These are phyloP conservation scores for Megaleporinus macrocephalus DNA, from an alignment of 2,113 vertebrate species.

Conservation along the genomic window DNA sequence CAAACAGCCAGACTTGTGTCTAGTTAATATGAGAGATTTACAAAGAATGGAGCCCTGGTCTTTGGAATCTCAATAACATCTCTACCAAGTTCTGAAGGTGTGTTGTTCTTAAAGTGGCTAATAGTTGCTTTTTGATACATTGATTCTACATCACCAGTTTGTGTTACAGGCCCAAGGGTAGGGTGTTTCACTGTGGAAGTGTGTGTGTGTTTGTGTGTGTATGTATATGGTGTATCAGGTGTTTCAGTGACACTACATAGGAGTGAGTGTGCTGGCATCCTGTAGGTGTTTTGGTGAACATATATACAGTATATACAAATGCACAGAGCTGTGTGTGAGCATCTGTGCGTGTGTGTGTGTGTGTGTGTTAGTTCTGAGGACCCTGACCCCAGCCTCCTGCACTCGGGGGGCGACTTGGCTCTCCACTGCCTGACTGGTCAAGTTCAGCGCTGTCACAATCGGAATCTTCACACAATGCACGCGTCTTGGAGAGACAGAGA, in stretches of 20 bases:
- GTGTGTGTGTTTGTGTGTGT: slow-evolving; percentile 27
- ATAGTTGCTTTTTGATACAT: slow-evolving; percentile 13
- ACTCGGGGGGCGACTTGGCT: slow-evolving; percentile 78
- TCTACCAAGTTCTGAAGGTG: slow-evolving; percentile 10
- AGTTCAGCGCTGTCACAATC: slow-evolving; percentile 92
- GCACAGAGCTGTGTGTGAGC: slow-evolving; percentile 35
- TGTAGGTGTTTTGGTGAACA: slow-evolving; percentile 59
- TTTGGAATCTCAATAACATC: slow-evolving; percentile 33
- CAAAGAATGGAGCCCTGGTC: slow-evolving; percentile 49
- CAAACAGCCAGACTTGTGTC: neutral
- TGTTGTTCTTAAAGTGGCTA: slow-evolving; percentile 47
- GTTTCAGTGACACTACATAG: slow-evolving; percentile 28
- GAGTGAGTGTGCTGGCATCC: slow-evolving; percentile 39
- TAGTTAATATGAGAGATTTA: slow-evolving; percentile 8
- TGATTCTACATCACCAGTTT: slow-evolving; percentile 29
- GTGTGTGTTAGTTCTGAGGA: slow-evolving; percentile 42
- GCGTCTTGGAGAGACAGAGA: slow-evolving; percentile 59
- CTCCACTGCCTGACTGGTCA: slow-evolving; percentile 86
- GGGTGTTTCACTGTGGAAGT: neutral
- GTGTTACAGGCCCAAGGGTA: slow-evolving; percentile 15
- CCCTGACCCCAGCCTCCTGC: slow-evolving; percentile 73
- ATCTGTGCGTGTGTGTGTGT: slow-evolving; percentile 54
- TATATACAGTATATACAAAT: slow-evolving; percentile 59
- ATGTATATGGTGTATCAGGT: slow-evolving; percentile 21
- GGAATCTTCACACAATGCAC: slow-evolving; percentile 85